These are phyloP conservation scores for Intellagama lesueurii DNA, from an alignment of 2,797 vertebrate genomes.

Conservation along the genomic window DNA sequence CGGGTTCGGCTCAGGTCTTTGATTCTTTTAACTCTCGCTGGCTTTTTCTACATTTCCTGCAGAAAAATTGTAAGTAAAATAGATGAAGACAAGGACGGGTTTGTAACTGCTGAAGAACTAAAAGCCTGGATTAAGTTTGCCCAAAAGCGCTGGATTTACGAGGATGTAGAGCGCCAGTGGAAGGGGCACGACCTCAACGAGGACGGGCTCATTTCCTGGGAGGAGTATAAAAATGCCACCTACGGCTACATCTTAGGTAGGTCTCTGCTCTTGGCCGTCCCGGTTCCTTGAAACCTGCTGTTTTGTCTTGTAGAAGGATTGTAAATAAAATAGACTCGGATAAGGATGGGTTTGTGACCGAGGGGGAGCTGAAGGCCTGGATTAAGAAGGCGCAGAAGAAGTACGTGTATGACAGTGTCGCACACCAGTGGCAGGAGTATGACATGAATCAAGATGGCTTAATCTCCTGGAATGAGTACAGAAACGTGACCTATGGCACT, in stretches of 20 bases:
- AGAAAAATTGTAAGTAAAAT: constrained; percentile 96
- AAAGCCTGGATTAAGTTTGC: constrained; percentile 96
- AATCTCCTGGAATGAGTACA: constrained; percentile 90
- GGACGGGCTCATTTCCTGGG: constrained; percentile 93
- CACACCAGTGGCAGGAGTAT: constrained; percentile 84
- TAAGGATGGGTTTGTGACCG: constrained; percentile 83
- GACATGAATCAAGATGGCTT: constrained; percentile 81
- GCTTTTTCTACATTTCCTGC: constrained; percentile 74
- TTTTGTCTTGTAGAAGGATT: constrained; percentile 85
- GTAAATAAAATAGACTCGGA: constrained; percentile 85
- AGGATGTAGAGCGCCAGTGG: constrained; percentile 97
- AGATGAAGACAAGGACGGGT: constrained; percentile 92
- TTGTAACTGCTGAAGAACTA: constrained; percentile 92
- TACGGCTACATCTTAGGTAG: constrained; percentile 96
- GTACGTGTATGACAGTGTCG: constrained; percentile 82
- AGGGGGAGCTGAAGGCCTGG: constrained; percentile 86
- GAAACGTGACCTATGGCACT: constrained; percentile 85
- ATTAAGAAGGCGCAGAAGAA: constrained; percentile 85
- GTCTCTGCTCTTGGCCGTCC: constrained; percentile 66
- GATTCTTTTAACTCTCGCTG: constrained; percentile 66
- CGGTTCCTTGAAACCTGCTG: constrained; percentile 65
- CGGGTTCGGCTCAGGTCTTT: constrained; percentile 35
- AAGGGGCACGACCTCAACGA: constrained; percentile 96
- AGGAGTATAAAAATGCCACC: constrained; percentile 98
- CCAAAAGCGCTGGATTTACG: constrained; percentile 98